Percentiles rank a stretch among this genome's conserved stretches.
Conservation (phyloP, 2,113 vertebrate genomes). For the Osmerus mordax region DNA sequence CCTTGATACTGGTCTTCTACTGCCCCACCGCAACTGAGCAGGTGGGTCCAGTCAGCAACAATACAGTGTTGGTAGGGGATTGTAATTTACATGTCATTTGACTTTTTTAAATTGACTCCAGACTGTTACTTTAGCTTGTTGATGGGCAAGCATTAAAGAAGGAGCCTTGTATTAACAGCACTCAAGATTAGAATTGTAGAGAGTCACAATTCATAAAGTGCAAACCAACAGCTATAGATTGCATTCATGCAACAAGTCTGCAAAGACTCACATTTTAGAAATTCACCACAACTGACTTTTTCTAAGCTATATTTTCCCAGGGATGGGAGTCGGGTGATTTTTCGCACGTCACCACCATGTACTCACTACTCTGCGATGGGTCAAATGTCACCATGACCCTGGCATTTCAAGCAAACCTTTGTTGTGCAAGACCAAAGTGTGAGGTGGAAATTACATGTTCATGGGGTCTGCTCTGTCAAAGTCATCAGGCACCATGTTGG, state of each 20-base stretch:
- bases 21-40: conserved; percentile 87
- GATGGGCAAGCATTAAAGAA: too few species aligned
- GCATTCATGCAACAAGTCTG: too few species aligned
- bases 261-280: too few species aligned
- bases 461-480: background rate
- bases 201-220: too few species aligned
- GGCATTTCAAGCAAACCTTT: background rate
- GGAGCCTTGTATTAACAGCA: too few species aligned
- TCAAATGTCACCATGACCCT: background rate
- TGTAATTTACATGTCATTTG: background rate
- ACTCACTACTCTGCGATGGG: background rate
- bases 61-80: background rate
- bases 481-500: background rate
- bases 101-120: too few species aligned
- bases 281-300: too few species aligned
- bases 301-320: too few species aligned
- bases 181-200: too few species aligned
- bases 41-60: conserved; percentile 61
- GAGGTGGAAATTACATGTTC: background rate
- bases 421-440: background rate
- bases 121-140: too few species aligned
- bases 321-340: too few species aligned
- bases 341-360: background rate
- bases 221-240: too few species aligned
- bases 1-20: conserved; percentile 80